These are phyloP conservation scores for Coboldia fuscipes DNA, from an alignment of 1,140 invertebrate genomes.

Conservation along the genomic window DNA sequence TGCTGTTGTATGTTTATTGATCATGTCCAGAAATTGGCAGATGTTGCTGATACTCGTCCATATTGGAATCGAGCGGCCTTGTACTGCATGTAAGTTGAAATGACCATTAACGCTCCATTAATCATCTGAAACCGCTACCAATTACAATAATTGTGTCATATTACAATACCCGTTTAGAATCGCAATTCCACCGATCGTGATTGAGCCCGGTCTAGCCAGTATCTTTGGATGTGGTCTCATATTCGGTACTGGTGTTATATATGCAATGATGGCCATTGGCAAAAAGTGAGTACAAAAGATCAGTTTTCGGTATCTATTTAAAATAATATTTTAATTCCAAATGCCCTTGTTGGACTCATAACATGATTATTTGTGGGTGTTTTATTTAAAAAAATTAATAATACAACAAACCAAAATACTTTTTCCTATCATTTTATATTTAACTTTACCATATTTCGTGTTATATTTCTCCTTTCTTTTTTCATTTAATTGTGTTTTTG, in stretches of 20 bases:
- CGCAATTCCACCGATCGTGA: constrained; percentile 50
- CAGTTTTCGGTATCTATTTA: not conserved
- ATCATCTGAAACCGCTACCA: constrained; percentile 4
- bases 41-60: constrained; percentile 59
- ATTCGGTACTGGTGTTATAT: constrained; percentile 69
- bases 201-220: constrained; percentile 53
- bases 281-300: constrained; percentile 51
- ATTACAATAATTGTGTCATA: too few relatives aligned
- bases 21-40: constrained; percentile 64
- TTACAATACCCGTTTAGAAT: constrained; percentile 40
- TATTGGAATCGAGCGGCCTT: constrained; percentile 77
- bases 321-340: not conserved
- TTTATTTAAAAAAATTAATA: not conserved
- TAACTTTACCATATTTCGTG: too few relatives aligned
- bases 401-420: too few relatives aligned
- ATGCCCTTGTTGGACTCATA: not conserved
- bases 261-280: constrained; percentile 83
- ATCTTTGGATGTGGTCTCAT: constrained; percentile 74
- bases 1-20: constrained; percentile 90
- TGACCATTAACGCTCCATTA: not conserved
- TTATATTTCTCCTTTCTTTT: too few relatives aligned
- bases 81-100: constrained; percentile 57
- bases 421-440: too few relatives aligned
- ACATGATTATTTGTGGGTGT: not conserved
- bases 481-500: too few relatives aligned